These are phyloP conservation scores for Sebastes schlegelii DNA, from an alignment of 2,113 vertebrate species.

Conservation along the genomic window DNA sequence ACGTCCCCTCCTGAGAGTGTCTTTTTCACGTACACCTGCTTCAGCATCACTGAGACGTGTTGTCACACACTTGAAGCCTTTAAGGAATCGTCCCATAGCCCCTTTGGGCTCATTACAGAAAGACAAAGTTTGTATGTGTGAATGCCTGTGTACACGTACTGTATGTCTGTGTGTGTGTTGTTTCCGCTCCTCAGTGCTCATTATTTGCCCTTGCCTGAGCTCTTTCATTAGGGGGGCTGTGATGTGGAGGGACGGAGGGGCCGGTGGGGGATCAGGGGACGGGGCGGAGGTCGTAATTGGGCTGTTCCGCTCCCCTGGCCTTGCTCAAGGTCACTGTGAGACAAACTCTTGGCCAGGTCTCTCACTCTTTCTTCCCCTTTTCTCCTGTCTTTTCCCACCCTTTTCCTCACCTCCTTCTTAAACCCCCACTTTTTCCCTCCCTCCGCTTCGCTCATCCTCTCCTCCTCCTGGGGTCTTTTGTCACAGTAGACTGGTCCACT, in stretches of 20 bases:
- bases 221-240: slow-evolving; percentile 79
- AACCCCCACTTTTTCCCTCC: slow-evolving; percentile 33
- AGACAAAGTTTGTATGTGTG: slow-evolving; percentile 54
- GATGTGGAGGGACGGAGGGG: slow-evolving; percentile 67
- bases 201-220: slow-evolving; percentile 75
- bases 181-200: slow-evolving; percentile 67
- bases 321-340: slow-evolving; percentile 79
- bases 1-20: slow-evolving; percentile 3
- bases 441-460: slow-evolving; percentile 49
- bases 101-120: slow-evolving; percentile 74
- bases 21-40: slow-evolving; percentile 34
- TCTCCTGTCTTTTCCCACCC: slow-evolving; percentile 23
- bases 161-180: slow-evolving; percentile 27
- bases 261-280: slow-evolving; percentile 71
- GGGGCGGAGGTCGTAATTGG: slow-evolving; percentile 82
- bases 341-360: slow-evolving; percentile 67
- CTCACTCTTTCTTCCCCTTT: slow-evolving; percentile 40
- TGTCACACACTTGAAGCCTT: slow-evolving; percentile 55
- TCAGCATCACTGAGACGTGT: slow-evolving; percentile 45
- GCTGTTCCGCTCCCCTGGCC: slow-evolving; percentile 77
- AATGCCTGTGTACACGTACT: slow-evolving; percentile 21
- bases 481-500: slow-evolving; percentile 71
- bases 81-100: slow-evolving; percentile 40
- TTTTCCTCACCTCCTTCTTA: slow-evolving; percentile 27
- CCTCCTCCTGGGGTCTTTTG: slow-evolving; percentile 75